Evolutionary conservation across 2,113 vertebrate species (phyloP).

Genomic region (Ceyx melanurus): DNA sequence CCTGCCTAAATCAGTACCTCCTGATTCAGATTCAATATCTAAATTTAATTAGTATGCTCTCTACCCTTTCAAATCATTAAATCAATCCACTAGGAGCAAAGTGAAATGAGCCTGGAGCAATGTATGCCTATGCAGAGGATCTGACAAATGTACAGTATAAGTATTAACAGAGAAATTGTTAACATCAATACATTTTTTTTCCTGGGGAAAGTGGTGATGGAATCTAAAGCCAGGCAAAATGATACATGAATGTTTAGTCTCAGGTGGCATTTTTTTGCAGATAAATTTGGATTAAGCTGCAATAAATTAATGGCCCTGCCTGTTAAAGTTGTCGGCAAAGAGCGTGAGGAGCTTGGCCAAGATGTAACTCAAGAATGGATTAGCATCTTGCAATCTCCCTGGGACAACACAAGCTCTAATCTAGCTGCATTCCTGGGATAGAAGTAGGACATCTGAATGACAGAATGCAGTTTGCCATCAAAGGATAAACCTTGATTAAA

Average conservation of each 20-base stretch:
- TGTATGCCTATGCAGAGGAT: background rate
- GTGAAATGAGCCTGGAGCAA: conserved; percentile 13
- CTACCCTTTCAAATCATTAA: conserved; percentile 14
- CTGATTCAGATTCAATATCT: conserved; percentile 1
- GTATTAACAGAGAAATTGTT: conserved; percentile 9
- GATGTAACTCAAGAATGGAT: conserved; percentile 14
- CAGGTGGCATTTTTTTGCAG: conserved; percentile 31
- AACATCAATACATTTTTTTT: background rate
- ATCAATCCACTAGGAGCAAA: background rate
- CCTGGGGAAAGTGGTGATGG: background rate
- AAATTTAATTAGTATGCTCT: conserved; percentile 51
- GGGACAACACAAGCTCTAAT: conserved; percentile 1
- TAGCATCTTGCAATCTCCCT: background rate
- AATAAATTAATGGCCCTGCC: conserved; percentile 18
- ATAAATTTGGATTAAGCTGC: conserved; percentile 4
- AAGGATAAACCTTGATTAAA: background rate
- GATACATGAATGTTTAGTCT: conserved; percentile 13
- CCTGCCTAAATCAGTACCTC: background rate
- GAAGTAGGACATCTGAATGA: conserved; percentile 15
- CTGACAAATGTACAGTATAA: background rate
- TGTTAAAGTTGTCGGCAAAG: conserved; percentile 17
- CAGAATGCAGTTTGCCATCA: background rate
- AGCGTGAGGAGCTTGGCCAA: conserved; percentile 9
- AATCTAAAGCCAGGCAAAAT: background rate
- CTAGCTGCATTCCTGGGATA: conserved; percentile 22